These are phyloP conservation scores for Lucilia cuprina DNA, from an alignment of 1,140 invertebrate genomes.

Conservation along the genomic window DNA sequence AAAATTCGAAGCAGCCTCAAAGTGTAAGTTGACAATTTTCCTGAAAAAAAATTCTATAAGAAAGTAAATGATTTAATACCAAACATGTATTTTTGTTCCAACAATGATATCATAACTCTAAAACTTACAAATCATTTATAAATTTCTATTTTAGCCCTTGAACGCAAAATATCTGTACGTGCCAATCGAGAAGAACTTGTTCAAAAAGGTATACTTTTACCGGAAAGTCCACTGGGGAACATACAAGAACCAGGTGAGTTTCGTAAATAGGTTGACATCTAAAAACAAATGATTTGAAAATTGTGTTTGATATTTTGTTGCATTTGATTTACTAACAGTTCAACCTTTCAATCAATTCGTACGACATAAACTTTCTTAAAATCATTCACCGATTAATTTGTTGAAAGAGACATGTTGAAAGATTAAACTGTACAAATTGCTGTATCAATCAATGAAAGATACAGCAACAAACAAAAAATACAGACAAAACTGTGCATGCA, in stretches of 20 bases:
- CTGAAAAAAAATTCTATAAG: too few species aligned
- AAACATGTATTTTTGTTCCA: not conserved
- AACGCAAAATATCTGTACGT: conserved; percentile 97
- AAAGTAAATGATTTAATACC: not conserved
- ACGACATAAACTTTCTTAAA: too few species aligned
- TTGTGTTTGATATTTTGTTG: too few species aligned
- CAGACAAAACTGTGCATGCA: too few species aligned
- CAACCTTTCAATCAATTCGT: too few species aligned
- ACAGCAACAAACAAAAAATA: not conserved
- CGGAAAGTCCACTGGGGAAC: conserved; percentile 83
- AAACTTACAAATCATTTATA: not conserved
- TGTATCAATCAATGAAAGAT: too few species aligned
- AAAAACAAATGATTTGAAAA: not conserved
- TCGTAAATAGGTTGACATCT: too few species aligned
- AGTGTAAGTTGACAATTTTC: conserved; percentile 76
- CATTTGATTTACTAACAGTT: too few species aligned
- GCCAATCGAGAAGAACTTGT: conserved; percentile 96
- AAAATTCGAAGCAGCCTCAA: conserved; percentile 93
- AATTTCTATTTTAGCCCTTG: conserved; percentile 76
- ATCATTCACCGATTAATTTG: too few species aligned
- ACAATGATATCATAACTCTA: not conserved
- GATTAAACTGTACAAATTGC: too few species aligned
- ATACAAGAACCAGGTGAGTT: conserved; percentile 80
- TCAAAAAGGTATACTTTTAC: conserved; percentile 92
- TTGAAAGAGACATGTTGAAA: too few species aligned